Base-by-base conservation (phyloP, 30 jellyfish, hydroid and myxozoan species). In the Aurelia sp. region DNA sequence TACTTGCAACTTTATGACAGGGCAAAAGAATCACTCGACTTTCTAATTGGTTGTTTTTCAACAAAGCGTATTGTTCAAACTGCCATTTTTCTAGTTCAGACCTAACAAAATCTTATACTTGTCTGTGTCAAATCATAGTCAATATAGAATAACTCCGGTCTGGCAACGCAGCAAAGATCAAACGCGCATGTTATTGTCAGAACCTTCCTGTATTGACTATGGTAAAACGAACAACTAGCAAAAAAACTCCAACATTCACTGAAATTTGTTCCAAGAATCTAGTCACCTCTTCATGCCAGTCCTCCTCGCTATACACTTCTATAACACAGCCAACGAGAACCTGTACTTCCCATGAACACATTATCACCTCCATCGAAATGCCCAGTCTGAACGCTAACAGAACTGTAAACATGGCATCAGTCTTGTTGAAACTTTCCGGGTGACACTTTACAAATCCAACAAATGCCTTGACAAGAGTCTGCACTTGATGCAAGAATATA, bases 321-420 rank as follows among this genome's bases (percentile, higher is more conserved):
- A 84, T 61, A 0, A 87, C 81, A 63, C 88, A 84, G 35, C 88
- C 93, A 84, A 84, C 24, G 16, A 70, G 63, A 11, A 84, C 93
- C 71, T 84, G 86, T 6, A 63, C 35, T 61, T 84, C 93, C 93
- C 93, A 84, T 0, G 82, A 38, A n/a, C 87, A 76, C 12, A 57
- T 27, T 30, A 20, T 73, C 50, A 72, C 58, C 40, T 84, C 93
- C 75, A 62, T n/a, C 15, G 84, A 65, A 63, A 84, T 84, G 59
- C 88, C 55, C 10, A 84, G 69, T 20, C 88, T 59, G 20, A 84
- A 63, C 4, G 87, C 88, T 9, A 84, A 27, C 65, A 73, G 31
- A 11, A 62, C 86, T 17, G 40, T 63, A 16, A 31, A 2, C 72
- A 76, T 40, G 18, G 47, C 50, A 44, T 84, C 88, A 8, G 53